phyloP scores from a whole-genome alignment of 2,797 vertebrate species.

The Sparidentex hasta region DNA sequence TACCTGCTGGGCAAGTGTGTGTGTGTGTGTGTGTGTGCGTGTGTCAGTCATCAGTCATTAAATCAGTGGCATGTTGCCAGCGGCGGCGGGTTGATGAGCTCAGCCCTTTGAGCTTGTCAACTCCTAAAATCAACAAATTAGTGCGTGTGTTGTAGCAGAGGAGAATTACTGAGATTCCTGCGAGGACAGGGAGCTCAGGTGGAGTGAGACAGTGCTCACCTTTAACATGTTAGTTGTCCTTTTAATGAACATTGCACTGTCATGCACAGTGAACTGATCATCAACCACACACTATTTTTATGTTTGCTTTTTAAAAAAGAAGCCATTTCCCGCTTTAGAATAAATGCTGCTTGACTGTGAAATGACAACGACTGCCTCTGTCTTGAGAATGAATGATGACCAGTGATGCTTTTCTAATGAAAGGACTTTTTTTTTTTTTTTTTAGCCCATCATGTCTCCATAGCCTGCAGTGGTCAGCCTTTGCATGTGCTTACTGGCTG shows the following conservation, averaged over 20 bases:
- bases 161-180: constrained; percentile 67
- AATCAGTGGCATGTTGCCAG: constrained; percentile 77
- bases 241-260: constrained; percentile 2
- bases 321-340: constrained; percentile 20
- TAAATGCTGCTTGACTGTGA: constrained; percentile 41
- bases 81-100: constrained; percentile 72
- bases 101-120: constrained; percentile 78
- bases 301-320: neutral
- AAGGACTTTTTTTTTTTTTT: constrained; percentile 24
- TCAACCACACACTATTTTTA: constrained; percentile 3
- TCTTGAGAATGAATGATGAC: constrained; percentile 29
- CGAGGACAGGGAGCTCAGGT: constrained; percentile 41
- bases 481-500: constrained; percentile 34
- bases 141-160: constrained; percentile 56
- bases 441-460: constrained; percentile 11
- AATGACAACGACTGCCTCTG: constrained; percentile 49
- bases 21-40: constrained; percentile 44
- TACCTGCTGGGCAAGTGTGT: constrained; percentile 26
- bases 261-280: constrained; percentile 17
- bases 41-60: constrained; percentile 73
- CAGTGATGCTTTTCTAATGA: constrained; percentile 36
- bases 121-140: constrained; percentile 83
- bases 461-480: constrained; percentile 45
- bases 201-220: constrained; percentile 17
- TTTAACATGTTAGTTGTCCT: neutral